phyloP scores from a whole-genome alignment of 1,140 invertebrate genomes.

The Chelonus insularis region DNA sequence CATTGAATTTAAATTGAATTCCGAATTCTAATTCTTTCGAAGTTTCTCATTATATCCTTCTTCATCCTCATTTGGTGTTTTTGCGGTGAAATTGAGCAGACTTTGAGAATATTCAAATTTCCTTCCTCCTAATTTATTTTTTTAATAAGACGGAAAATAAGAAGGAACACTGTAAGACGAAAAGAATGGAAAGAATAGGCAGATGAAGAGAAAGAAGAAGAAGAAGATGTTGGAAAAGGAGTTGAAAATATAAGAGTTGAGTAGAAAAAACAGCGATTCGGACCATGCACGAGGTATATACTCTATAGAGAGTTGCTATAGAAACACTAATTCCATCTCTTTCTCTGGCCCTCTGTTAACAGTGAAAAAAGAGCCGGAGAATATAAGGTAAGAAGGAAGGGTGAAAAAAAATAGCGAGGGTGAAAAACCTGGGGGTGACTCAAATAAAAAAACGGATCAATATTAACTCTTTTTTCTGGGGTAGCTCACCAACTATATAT shows the following conservation, averaged over 20 bases:
- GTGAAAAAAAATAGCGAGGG: constrained; percentile 60
- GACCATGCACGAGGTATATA: constrained; percentile 39
- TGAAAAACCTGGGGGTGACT: constrained; percentile 60
- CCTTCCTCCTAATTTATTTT: no score
- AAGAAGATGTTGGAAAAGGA: constrained; percentile 28
- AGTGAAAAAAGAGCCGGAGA: constrained; percentile 9
- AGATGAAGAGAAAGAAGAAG: background rate
- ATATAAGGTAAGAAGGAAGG: constrained; percentile 33
- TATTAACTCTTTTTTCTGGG: constrained; percentile 61
- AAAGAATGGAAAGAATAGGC: background rate
- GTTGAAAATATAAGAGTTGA: constrained; percentile 22
- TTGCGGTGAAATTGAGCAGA: no score
- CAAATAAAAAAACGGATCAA: constrained; percentile 61
- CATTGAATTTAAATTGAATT: no score
- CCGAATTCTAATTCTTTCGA: no score
- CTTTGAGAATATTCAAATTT: no score
- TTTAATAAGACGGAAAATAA: no score
- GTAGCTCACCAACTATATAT: constrained; percentile 25
- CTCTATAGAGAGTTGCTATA: constrained; percentile 46
- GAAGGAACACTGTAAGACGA: no score
- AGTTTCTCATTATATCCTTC: no score
- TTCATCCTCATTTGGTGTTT: no score
- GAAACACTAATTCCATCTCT: constrained; percentile 58
- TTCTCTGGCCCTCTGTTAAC: constrained; percentile 36
- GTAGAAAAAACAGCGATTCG: constrained; percentile 22